Conservation (phyloP, 2,888 invertebrate species). For the Phragmatobia fuliginosa region DNA sequence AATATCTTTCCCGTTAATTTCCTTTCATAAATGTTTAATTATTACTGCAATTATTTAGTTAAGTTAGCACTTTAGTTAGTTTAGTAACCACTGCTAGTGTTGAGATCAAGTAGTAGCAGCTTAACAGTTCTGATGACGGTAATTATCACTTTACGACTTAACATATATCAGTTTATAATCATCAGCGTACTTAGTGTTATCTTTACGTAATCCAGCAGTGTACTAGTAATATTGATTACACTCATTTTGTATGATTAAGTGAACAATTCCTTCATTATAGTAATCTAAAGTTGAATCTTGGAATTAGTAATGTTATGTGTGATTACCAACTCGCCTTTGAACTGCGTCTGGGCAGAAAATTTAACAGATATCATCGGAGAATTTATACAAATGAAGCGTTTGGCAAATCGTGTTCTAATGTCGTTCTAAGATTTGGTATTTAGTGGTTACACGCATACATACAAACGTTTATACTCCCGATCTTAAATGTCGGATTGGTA, state of each 20-base stretch:
- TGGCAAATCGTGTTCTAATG: slow-evolving; percentile 1
- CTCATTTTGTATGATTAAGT: slow-evolving; percentile 42
- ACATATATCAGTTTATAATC: slow-evolving; percentile 1
- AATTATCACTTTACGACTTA: background rate
- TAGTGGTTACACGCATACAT: background rate
- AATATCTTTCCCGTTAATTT: too few relatives aligned
- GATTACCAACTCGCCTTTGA: slow-evolving; percentile 52
- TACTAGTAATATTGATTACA: slow-evolving; percentile 37
- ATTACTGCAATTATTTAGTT: background rate
- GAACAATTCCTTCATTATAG: slow-evolving; percentile 55
- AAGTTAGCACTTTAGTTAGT: background rate
- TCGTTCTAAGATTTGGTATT: background rate
- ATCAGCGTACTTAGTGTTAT: slow-evolving; percentile 34
- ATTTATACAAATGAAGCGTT: slow-evolving; percentile 29
- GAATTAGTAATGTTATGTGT: slow-evolving; percentile 47
- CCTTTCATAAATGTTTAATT: background rate
- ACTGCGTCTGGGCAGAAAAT: slow-evolving; percentile 40
- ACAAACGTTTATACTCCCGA: background rate
- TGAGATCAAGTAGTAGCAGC: background rate
- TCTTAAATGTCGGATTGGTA: background rate
- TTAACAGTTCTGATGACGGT: background rate
- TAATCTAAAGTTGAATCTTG: slow-evolving; percentile 48
- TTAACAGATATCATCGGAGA: slow-evolving; percentile 48
- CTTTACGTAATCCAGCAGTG: slow-evolving; percentile 40
- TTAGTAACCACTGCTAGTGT: background rate